A percentile compares a stretch with the other conserved stretches of the same genome.
Evolutionary conservation across 2,888 invertebrate species (phyloP).

Genomic region (Parasteatoda lunata): DNA sequence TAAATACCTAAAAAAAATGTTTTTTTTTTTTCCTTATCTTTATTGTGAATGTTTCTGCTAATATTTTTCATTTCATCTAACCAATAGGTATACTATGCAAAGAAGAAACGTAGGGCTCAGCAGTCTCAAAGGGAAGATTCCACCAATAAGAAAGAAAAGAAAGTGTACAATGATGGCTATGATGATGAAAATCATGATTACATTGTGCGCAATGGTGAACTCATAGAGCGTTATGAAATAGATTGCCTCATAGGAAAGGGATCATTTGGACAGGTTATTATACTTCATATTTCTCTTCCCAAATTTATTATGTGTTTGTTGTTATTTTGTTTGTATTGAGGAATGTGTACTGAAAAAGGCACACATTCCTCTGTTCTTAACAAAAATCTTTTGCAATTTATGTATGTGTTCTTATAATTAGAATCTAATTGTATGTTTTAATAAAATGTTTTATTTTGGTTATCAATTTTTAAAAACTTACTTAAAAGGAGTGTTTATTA

Average conservation of each 20-base stretch:
- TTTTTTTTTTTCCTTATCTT: too few relatives aligned
- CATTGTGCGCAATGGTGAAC: conserved; percentile 99
- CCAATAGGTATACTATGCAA: conserved; percentile 94
- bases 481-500: too few relatives aligned
- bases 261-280: conserved; percentile 83
- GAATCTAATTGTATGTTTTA: not conserved
- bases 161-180: conserved; percentile 95
- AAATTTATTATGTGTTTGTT: too few relatives aligned
- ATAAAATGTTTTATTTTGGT: not conserved
- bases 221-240: conserved; percentile 99
- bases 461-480: too few relatives aligned
- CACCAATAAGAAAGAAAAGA: conserved; percentile 86
- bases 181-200: conserved; percentile 99
- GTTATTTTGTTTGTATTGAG: not conserved
- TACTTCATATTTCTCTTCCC: too few relatives aligned
- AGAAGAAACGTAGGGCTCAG: conserved; percentile 96
- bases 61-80: too few relatives aligned
- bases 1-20: too few relatives aligned
- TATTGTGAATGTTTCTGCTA: too few relatives aligned
- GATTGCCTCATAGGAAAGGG: conserved; percentile 98
- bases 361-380: too few relatives aligned
- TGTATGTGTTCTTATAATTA: not conserved
- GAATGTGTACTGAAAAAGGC: not conserved
- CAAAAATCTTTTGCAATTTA: too few relatives aligned
- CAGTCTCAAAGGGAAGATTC: conserved; percentile 89